Conservation (phyloP, 2,797 vertebrate species). For the Periparus ater region DNA sequence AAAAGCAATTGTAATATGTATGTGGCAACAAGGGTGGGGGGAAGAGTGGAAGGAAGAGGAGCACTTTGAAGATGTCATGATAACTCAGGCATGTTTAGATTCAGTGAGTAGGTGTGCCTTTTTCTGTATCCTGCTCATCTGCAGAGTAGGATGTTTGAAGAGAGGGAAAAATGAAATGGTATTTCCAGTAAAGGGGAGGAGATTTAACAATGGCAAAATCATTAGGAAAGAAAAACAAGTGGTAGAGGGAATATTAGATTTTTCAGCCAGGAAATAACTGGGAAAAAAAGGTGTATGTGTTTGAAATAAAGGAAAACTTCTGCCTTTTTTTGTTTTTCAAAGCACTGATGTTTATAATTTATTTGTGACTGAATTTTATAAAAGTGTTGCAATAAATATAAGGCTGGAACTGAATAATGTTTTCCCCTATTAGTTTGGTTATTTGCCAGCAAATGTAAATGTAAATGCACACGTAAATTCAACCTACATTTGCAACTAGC, state of each 20-base stretch:
- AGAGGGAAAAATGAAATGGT: conserved; percentile 31
- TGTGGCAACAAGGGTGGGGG: conserved; percentile 52
- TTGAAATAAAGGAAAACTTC: neutral
- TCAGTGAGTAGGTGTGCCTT: conserved; percentile 64
- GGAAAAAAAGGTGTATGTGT: neutral
- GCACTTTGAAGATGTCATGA: conserved; percentile 65
- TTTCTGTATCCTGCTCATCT: conserved; percentile 68
- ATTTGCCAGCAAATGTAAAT: neutral
- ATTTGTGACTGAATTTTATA: neutral
- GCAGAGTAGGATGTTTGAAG: conserved; percentile 63
- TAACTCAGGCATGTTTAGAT: conserved; percentile 66
- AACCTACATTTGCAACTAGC: neutral
- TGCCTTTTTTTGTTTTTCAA: neutral
- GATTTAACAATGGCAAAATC: conserved; percentile 17
- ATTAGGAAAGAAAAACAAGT: neutral
- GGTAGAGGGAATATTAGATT: neutral
- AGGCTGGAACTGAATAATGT: neutral
- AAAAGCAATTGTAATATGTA: conserved; percentile 61
- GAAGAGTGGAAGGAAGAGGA: conserved; percentile 67
- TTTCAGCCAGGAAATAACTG: neutral
- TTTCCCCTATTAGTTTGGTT: neutral
- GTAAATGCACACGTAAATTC: neutral
- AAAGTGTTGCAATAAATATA: neutral
- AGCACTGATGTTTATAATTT: neutral
- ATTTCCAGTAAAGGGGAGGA: conserved; percentile 51